Evolutionary conservation across 2,113 vertebrate genomes (phyloP).

Genomic region (Callorhinus ursinus): DNA sequence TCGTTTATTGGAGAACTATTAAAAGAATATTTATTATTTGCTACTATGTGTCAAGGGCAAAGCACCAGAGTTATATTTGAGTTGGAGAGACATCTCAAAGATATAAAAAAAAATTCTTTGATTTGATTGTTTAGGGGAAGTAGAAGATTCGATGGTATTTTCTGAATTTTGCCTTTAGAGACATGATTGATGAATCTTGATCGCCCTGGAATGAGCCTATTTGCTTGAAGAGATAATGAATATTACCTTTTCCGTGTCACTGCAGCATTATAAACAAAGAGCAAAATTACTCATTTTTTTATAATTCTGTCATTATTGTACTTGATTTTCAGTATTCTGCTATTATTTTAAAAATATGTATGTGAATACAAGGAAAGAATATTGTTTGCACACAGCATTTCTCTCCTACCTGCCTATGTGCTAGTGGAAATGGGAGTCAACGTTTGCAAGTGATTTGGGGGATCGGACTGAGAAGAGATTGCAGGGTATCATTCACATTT

Average conservation of each 20-base stretch:
- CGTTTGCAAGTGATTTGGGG: background rate
- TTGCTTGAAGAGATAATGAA: slow-evolving; percentile 35
- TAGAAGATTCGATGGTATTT: background rate
- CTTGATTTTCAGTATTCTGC: background rate
- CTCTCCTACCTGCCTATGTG: background rate
- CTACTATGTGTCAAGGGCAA: background rate
- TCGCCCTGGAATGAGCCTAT: slow-evolving; percentile 44
- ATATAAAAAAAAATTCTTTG: background rate
- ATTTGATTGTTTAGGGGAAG: slow-evolving; percentile 4
- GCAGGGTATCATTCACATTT: background rate
- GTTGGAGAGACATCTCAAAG: background rate
- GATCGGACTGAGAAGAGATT: background rate
- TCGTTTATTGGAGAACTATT: slow-evolving; percentile 7
- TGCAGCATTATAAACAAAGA: background rate
- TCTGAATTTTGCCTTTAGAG: slow-evolving; percentile 52
- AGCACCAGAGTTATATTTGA: background rate
- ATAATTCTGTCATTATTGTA: slow-evolving; percentile 14
- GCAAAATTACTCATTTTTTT: background rate
- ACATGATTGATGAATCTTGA: background rate
- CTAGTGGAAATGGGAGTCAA: background rate
- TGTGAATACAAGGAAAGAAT: background rate
- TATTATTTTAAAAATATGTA: background rate
- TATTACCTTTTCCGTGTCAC: background rate
- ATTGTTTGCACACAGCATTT: background rate
- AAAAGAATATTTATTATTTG: slow-evolving; percentile 49